Percentiles rank a stretch among this genome's conserved stretches.
Conservation (phyloP, 2,797 vertebrate genomes). For the Fringilla coelebs region DNA sequence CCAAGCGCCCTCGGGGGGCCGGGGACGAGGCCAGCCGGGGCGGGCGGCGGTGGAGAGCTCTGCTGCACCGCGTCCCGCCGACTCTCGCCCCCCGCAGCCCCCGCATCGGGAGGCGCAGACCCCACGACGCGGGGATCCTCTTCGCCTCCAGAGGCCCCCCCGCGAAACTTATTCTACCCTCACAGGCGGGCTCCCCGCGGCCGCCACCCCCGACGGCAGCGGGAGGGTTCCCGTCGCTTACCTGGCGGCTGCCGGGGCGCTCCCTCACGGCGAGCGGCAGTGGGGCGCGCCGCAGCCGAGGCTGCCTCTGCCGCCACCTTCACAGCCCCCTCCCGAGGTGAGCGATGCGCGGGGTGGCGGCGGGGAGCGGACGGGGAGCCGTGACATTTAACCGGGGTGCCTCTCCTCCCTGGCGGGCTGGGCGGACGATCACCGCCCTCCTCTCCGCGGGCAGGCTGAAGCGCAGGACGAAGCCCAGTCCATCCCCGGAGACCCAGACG, state of each 20-base stretch:
- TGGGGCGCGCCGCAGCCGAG: not conserved
- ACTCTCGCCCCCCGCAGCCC: not conserved
- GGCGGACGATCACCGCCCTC: not conserved
- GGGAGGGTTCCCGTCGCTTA: not conserved
- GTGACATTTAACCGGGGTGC: conserved; percentile 38
- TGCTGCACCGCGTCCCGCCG: not conserved
- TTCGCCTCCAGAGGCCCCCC: not conserved
- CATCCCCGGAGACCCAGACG: conserved; percentile 11
- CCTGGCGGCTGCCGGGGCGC: not conserved
- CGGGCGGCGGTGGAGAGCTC: not conserved
- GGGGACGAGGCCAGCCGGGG: not conserved
- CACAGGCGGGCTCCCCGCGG: not conserved
- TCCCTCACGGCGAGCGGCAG: not conserved
- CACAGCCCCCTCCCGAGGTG: not conserved
- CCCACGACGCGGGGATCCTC: not conserved
- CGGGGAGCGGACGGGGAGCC: not conserved
- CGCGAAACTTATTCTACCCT: not conserved
- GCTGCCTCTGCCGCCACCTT: not conserved
- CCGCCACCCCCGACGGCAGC: not conserved
- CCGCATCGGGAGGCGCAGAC: not conserved
- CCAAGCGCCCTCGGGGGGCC: not conserved
- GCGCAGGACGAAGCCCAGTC: conserved; percentile 8
- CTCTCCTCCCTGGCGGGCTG: not conserved
- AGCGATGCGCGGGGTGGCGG: not conserved
- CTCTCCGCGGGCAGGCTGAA: not conserved